A percentile compares a stretch with the other conserved stretches of the same genome.
phyloP scores from a whole-genome alignment of 2,797 vertebrate genomes.

The Leucoraja ocellata region DNA sequence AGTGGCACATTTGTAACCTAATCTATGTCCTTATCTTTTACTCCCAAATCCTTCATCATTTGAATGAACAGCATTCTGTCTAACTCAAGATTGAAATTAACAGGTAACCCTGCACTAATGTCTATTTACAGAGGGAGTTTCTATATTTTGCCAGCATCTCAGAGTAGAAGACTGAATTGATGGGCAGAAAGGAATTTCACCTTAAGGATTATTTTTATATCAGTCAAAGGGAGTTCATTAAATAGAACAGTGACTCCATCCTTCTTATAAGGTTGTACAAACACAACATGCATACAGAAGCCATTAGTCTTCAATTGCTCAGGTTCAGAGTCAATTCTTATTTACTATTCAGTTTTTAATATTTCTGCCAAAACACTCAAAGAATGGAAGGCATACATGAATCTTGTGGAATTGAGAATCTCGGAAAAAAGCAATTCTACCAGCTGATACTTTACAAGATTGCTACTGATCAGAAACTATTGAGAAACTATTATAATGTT shows the following conservation, averaged over 20 bases:
- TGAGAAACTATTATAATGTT: too few species aligned
- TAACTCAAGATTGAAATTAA: too few species aligned
- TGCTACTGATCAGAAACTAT: too few species aligned
- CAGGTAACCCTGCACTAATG: too few species aligned
- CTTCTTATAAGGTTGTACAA: background rate
- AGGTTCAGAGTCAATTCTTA: background rate
- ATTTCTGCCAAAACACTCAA: background rate
- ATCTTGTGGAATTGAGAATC: background rate
- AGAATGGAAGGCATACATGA: background rate
- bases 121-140: too few species aligned
- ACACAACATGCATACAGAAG: background rate
- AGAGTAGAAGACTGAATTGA: background rate
- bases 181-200: too few species aligned
- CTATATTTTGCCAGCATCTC: too few species aligned
- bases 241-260: background rate
- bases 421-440: background rate
- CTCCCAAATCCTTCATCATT: too few species aligned
- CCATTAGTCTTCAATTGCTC: background rate
- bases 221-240: background rate
- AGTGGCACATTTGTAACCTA: too few species aligned
- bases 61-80: too few species aligned
- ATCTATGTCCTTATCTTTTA: too few species aligned
- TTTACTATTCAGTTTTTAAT: background rate
- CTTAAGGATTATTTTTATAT: background rate
- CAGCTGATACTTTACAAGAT: background rate